Evolutionary conservation across 2,888 invertebrate species (phyloP), one percentile per base, ranked within the genome.

Genomic region (Beris morrisii): DNA sequence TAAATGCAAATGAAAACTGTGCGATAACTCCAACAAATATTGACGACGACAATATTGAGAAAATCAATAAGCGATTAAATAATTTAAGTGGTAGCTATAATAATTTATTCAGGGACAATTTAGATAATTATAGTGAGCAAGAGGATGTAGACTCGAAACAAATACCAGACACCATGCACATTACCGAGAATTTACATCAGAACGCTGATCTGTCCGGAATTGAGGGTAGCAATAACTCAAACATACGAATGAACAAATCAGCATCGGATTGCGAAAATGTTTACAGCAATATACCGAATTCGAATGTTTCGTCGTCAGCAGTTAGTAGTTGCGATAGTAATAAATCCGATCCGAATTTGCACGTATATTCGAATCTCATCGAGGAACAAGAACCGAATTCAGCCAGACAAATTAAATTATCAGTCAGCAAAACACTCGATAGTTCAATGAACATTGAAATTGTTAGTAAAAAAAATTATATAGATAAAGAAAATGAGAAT

Each of bases 331-430:
- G 65, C 53, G 69, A 67, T 15, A 54, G 58, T 65, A 53, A 57
- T 28, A 43, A 59, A 46, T 46, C 48, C 44, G 48, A 55, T 71
- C 71, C 76, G 55, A 75, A 75, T 63, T 71, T 79, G 59, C 81
- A 80, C 72, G 79, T 80, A 32, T 81, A 81, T 73, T 81, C 81
- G 52, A 81, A 81, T 72, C 73, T 81, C 61, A 76, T 79, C 28
- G 79, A 80, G 58, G 79, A 79, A 67, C 22, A 66, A 38, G 70
- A 72, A 12, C 67, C 64, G 28, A 66, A 66, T 30, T 28, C n/a
- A 28, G 5, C 43, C n/a, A 31, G 43, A 45, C 56, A 57, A 15
- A 22, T 22, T 22, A 53, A 48, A 30, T 1, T 5, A 43, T 31
- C 43, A 3, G 28, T 30, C 28, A 53, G 28, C 12, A 57, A 54